phyloP scores from a whole-genome alignment of 2,113 vertebrate species.

The Sclerurus mexicanus region DNA sequence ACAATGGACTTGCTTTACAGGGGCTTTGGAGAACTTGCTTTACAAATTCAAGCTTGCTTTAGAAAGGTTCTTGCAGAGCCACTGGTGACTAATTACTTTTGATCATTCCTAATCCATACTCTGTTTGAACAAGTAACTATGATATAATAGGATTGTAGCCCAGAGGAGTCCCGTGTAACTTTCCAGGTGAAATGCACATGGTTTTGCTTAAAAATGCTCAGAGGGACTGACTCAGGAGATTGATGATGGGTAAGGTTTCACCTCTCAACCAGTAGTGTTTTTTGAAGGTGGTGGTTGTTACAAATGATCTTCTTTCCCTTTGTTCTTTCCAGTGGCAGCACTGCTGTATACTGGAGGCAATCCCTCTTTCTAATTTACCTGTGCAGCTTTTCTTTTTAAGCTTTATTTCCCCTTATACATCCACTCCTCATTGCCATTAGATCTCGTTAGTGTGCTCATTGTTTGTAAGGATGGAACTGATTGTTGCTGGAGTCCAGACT shows the following conservation, averaged over 20 bases:
- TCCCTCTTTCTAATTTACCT: background rate
- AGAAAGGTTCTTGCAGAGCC: background rate
- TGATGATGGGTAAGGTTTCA: background rate
- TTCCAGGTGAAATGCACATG: background rate
- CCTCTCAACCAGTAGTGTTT: background rate
- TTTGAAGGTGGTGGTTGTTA: background rate
- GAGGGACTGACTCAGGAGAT: background rate
- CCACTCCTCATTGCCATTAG: background rate
- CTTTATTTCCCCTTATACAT: background rate
- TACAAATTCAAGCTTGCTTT: slow-evolving; percentile 7
- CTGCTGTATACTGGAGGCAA: background rate
- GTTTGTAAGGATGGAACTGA: background rate
- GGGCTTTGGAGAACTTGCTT: slow-evolving; percentile 1
- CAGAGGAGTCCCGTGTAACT: background rate
- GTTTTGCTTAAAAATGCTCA: background rate
- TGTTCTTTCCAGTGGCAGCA: background rate
- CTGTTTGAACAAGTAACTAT: slow-evolving; percentile 2
- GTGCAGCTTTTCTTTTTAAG: background rate
- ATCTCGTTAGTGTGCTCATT: background rate
- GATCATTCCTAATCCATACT: slow-evolving; percentile 7
- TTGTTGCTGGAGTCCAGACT: background rate
- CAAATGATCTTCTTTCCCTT: background rate
- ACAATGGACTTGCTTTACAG: background rate
- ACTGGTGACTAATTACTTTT: slow-evolving; percentile 5
- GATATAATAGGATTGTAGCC: background rate